These are phyloP conservation scores for Euthynnus affinis DNA, from an alignment of 2,797 vertebrate genomes.

Conservation along the genomic window DNA sequence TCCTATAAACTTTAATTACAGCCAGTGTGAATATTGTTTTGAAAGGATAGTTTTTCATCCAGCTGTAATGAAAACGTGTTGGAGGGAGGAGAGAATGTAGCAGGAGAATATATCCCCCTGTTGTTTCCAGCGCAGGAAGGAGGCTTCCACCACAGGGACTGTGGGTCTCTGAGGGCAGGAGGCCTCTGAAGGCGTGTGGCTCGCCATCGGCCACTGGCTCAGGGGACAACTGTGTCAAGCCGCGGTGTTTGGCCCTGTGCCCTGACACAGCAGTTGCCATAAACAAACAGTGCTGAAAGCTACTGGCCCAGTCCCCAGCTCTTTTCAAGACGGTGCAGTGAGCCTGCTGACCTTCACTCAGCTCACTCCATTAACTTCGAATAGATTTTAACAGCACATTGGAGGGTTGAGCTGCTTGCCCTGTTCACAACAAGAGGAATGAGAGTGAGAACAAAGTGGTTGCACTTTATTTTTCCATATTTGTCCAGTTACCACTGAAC, in stretches of 20 bases:
- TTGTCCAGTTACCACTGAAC: background rate
- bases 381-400: constrained; percentile 48
- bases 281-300: constrained; percentile 84
- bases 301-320: constrained; percentile 69
- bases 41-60: constrained; percentile 67
- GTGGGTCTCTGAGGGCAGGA: constrained; percentile 58
- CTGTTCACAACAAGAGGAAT: constrained; percentile 16
- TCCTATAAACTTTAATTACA: constrained; percentile 76
- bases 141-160: constrained; percentile 57
- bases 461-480: constrained; percentile 22
- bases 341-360: constrained; percentile 51
- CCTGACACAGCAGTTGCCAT: constrained; percentile 76
- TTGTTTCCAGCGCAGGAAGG: constrained; percentile 43
- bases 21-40: constrained; percentile 68
- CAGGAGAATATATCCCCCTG: constrained; percentile 19
- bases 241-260: constrained; percentile 74
- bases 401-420: constrained; percentile 23
- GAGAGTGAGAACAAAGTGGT: constrained; percentile 33
- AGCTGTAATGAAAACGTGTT: constrained; percentile 69
- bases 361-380: constrained; percentile 62
- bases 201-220: constrained; percentile 58
- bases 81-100: constrained; percentile 37
- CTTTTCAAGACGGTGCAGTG: constrained; percentile 58
- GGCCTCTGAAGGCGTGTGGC: constrained; percentile 67
- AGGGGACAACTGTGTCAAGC: constrained; percentile 73